phyloP scores from a whole-genome alignment of 2,113 vertebrate genomes.

The Heterocephalus glaber region DNA sequence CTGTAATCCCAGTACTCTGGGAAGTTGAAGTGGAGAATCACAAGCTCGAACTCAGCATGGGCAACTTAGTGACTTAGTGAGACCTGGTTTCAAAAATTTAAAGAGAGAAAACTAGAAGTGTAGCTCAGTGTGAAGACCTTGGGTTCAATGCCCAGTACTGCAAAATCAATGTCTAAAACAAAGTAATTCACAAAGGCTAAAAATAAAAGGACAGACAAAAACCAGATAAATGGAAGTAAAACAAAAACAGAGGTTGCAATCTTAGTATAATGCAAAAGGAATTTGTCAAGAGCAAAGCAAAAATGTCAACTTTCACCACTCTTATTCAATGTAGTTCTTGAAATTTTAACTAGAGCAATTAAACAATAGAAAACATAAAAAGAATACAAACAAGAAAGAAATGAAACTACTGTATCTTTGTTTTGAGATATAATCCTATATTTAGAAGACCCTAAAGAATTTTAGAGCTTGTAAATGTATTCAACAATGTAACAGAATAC shows the following conservation, averaged over 20 bases:
- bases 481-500: background rate
- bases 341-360: too few relatives aligned
- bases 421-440: background rate
- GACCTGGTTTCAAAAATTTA: background rate
- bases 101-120: background rate
- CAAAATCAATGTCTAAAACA: background rate
- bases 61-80: background rate
- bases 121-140: background rate
- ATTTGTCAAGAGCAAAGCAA: background rate
- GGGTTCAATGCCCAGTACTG: background rate
- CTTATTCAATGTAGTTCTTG: background rate
- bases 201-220: conserved; percentile 6
- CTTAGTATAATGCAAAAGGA: background rate
- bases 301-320: background rate
- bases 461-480: background rate
- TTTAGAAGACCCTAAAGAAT: background rate
- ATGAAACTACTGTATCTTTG: background rate
- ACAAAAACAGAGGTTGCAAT: background rate
- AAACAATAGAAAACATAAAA: background rate
- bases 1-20: too few relatives aligned
- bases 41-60: background rate
- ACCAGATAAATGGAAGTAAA: background rate
- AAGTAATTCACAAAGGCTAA: conserved; percentile 16
- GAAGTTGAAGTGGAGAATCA: background rate
- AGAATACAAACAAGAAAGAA: background rate